phyloP scores from a whole-genome alignment of 2,797 vertebrate species.

The Eutrigla gurnardus region DNA sequence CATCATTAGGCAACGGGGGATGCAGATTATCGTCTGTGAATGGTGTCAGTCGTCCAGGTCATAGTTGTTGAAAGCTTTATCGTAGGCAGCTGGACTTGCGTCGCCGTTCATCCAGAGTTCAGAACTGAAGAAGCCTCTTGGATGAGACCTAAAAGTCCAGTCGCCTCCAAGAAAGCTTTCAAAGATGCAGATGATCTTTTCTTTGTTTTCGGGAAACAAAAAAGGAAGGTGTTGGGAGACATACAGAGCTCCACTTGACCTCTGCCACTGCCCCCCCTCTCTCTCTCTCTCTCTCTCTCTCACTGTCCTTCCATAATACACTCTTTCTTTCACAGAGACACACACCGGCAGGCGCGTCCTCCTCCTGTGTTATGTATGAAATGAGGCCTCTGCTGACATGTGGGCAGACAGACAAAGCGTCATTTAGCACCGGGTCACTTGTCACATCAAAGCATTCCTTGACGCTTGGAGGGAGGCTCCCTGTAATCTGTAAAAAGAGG shows the following conservation, averaged over 20 bases:
- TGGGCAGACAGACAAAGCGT: conserved; percentile 72
- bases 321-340: conserved; percentile 40
- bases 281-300: conserved; percentile 4
- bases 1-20: not conserved
- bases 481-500: conserved; percentile 76
- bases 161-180: too few species aligned
- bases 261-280: not conserved
- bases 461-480: conserved; percentile 63
- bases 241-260: conserved; percentile 49
- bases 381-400: conserved; percentile 58
- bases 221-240: conserved; percentile 6
- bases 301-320: conserved; percentile 26
- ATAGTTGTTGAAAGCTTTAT: too few species aligned
- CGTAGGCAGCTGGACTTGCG: too few species aligned
- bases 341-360: conserved; percentile 16
- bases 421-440: conserved; percentile 76
- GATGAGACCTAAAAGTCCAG: too few species aligned
- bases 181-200: not conserved
- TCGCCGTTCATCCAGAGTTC: too few species aligned
- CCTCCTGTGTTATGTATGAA: conserved; percentile 61
- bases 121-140: too few species aligned
- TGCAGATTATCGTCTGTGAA: not conserved
- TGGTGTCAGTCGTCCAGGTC: too few species aligned
- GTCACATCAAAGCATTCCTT: conserved; percentile 84
- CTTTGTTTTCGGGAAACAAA: conserved; percentile 19